These are phyloP conservation scores for Harpalus rubripes DNA, from an alignment of 2,888 invertebrate species.

Conservation along the genomic window DNA sequence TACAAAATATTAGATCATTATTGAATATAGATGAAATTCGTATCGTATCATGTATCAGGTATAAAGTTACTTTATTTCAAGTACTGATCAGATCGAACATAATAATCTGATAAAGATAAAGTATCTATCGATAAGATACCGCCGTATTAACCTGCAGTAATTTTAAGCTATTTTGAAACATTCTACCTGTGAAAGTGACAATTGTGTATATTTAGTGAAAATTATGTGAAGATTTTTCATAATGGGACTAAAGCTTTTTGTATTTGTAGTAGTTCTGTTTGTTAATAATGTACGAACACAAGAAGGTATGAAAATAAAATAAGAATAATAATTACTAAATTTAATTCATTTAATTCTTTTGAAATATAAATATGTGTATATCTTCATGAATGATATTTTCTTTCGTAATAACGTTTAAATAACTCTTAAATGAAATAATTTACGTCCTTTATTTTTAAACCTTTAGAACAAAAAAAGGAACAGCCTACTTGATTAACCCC, in stretches of 20 bases:
- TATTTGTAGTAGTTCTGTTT: background rate
- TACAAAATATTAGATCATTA: background rate
- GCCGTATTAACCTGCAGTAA: background rate
- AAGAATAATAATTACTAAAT: no score
- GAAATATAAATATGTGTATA: no score
- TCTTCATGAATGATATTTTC: no score
- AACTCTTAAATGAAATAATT: no score
- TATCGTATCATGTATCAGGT: background rate
- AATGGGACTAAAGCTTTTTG: constrained; percentile 10
- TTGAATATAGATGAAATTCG: background rate
- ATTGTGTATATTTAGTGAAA: constrained; percentile 5
- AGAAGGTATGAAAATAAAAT: background rate
- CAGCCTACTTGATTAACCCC: no score
- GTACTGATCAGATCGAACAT: constrained; percentile 1
- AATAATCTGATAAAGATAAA: constrained; percentile 47
- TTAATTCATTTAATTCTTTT: no score
- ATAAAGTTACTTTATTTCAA: constrained; percentile 22
- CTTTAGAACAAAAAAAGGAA: no score
- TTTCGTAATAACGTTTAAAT: no score
- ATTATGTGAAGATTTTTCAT: constrained; percentile 18
- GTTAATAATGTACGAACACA: background rate
- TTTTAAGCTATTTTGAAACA: background rate
- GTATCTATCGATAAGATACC: constrained; percentile 27
- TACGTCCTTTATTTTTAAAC: no score
- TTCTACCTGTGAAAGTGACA: background rate